These are phyloP conservation scores for Orussus abietinus DNA, from an alignment of 1,140 invertebrate genomes.

Conservation along the genomic window DNA sequence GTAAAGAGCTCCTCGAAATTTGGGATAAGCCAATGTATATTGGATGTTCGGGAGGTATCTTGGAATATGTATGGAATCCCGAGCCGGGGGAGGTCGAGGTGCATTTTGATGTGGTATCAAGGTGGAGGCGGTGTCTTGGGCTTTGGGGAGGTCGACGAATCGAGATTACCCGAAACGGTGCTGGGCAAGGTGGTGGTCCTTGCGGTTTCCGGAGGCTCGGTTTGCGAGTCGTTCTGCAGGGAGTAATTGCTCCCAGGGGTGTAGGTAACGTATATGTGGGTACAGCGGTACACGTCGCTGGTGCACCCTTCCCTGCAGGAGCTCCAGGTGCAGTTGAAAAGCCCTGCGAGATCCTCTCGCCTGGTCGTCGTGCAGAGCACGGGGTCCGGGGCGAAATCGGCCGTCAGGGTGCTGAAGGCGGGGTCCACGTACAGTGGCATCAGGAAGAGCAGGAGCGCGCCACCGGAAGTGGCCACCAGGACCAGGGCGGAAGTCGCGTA, in stretches of 20 bases:
- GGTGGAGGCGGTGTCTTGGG: too few relatives aligned
- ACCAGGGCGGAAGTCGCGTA: slow-evolving; percentile 76
- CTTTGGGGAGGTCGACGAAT: too few relatives aligned
- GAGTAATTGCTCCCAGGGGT: slow-evolving; percentile 52
- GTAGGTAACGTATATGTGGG: slow-evolving; percentile 81
- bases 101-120: too few relatives aligned
- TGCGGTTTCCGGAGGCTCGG: too few relatives aligned
- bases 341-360: slow-evolving; percentile 69
- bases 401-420: slow-evolving; percentile 80
- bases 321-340: slow-evolving; percentile 83
- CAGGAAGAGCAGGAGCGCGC: slow-evolving; percentile 78
- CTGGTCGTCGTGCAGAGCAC: slow-evolving; percentile 73
- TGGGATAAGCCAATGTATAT: too few relatives aligned
- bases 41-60: too few relatives aligned
- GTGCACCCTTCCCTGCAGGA: slow-evolving; percentile 86
- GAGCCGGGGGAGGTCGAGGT: too few relatives aligned
- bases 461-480: slow-evolving; percentile 73
- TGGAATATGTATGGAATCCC: too few relatives aligned
- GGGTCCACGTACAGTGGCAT: slow-evolving; percentile 88
- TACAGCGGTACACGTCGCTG: slow-evolving; percentile 80
- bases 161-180: too few relatives aligned
- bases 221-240: too few relatives aligned
- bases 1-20: too few relatives aligned
- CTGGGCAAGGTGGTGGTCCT: too few relatives aligned
- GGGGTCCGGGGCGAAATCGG: slow-evolving; percentile 75